These are phyloP conservation scores for Xenentodon cancila DNA, from an alignment of 2,797 vertebrate species.

Conservation along the genomic window DNA sequence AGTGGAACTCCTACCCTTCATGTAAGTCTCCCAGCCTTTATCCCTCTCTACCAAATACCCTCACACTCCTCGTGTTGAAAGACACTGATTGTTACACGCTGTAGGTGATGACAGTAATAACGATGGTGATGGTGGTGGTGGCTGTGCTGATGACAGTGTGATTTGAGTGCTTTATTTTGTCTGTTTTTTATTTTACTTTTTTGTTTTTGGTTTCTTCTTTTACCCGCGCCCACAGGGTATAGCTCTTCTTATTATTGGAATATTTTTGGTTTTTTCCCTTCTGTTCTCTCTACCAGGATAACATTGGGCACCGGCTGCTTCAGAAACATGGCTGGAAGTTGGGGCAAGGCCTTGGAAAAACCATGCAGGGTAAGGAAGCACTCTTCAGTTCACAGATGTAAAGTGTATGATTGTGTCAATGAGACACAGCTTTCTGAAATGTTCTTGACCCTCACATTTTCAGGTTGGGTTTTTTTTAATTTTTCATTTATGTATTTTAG, in stretches of 20 bases:
- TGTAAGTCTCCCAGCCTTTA: conserved; percentile 54
- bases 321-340: conserved; percentile 99
- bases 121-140: conserved; percentile 73
- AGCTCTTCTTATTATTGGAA: conserved; percentile 99
- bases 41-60: conserved; percentile 43
- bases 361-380: conserved; percentile 94
- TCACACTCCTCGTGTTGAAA: conserved; percentile 73
- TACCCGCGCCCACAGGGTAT: conserved; percentile 83
- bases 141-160: conserved; percentile 78
- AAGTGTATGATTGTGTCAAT: conserved; percentile 50
- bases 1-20: conserved; percentile 54
- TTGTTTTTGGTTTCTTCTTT: conserved; percentile 54
- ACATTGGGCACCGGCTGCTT: conserved; percentile 99
- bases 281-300: conserved; percentile 98
- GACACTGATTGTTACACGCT: conserved; percentile 79
- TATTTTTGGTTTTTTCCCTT: conserved; percentile 98
- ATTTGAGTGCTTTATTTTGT: conserved; percentile 68
- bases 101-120: conserved; percentile 76
- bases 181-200: conserved; percentile 46
- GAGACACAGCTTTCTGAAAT: conserved; percentile 46
- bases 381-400: conserved; percentile 27
- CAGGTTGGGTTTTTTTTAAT: conserved; percentile 8
- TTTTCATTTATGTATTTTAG: conserved; percentile 21
- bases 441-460: conserved; percentile 23
- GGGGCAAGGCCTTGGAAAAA: conserved; percentile 98